Evolutionary conservation across 1,140 invertebrate species (phyloP).

Genomic region (Drosophila rhopaloa): DNA sequence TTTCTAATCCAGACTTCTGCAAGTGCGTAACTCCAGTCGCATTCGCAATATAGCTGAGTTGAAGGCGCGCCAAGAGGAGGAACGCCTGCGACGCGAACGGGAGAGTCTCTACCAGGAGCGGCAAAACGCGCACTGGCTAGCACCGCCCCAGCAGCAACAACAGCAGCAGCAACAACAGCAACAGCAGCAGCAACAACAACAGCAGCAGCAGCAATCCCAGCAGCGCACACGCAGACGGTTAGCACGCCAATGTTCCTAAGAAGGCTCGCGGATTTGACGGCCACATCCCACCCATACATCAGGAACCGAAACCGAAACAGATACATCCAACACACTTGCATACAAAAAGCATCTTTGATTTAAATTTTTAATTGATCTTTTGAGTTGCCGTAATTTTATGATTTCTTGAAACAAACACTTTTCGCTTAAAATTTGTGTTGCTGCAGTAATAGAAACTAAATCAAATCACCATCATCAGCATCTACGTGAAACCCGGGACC

Average conservation of each 20-base stretch:
- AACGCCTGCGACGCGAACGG: constrained; percentile 65
- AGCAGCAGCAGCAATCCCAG: constrained; percentile 17
- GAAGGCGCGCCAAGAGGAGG: constrained; percentile 77
- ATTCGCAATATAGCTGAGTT: constrained; percentile 85
- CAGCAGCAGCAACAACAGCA: constrained; percentile 18
- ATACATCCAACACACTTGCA: constrained; percentile 40
- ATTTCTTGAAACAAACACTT: constrained; percentile 43
- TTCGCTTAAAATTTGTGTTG: constrained; percentile 64
- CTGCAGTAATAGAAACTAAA: constrained; percentile 22
- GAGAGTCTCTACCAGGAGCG: constrained; percentile 44
- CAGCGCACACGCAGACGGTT: constrained; percentile 68
- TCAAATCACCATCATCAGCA: constrained; percentile 43
- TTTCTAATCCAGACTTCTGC: constrained; percentile 58
- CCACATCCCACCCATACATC: constrained; percentile 45
- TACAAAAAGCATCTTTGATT: constrained; percentile 60
- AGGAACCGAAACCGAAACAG: constrained; percentile 15
- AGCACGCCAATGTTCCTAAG: constrained; percentile 63
- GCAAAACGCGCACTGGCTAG: constrained; percentile 44
- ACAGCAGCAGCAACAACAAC: constrained; percentile 10
- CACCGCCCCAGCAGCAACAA: constrained; percentile 26
- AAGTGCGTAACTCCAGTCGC: constrained; percentile 81
- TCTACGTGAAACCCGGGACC: constrained; percentile 19
- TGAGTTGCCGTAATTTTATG: constrained; percentile 60
- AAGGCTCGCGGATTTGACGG: constrained; percentile 27
- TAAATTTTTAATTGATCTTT: constrained; percentile 64